A percentile compares a stretch with the other conserved stretches of the same genome.
These are phyloP conservation scores for Apostichopus californicus DNA, from an alignment of 35 echinoderm and acorn worm genomes.

Conservation along the genomic window DNA sequence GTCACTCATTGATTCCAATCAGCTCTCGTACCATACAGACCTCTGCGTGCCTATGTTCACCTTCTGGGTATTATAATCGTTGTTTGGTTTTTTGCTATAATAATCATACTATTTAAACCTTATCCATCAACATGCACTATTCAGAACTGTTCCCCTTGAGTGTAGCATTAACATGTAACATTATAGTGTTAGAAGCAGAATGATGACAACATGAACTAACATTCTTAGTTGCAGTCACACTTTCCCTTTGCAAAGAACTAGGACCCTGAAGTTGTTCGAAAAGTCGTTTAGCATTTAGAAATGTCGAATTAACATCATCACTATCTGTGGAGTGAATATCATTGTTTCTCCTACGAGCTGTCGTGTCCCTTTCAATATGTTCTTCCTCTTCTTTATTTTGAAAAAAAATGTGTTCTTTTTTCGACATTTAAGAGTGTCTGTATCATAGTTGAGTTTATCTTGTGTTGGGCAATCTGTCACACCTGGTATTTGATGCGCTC, in stretches of 20 bases:
- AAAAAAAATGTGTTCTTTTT: neutral
- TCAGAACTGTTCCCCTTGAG: neutral
- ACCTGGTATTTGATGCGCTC: neutral
- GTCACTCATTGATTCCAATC: too few relatives aligned
- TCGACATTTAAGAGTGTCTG: neutral
- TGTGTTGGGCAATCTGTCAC: neutral
- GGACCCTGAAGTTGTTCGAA: slow-evolving; percentile 2
- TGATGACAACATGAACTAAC: neutral
- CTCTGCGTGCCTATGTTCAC: too few relatives aligned
- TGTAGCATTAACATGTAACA: slow-evolving; percentile 19
- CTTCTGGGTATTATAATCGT: too few relatives aligned
- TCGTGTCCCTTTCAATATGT: neutral
- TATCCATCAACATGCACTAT: too few relatives aligned
- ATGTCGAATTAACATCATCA: neutral
- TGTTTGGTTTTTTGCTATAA: too few relatives aligned
- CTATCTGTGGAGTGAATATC: neutral
- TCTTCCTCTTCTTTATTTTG: neutral
- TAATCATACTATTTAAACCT: too few relatives aligned
- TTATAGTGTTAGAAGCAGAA: slow-evolving; percentile 3
- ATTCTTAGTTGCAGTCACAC: slow-evolving; percentile 4
- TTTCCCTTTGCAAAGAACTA: neutral
- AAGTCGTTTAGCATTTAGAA: slow-evolving; percentile 16
- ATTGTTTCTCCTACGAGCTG: neutral
- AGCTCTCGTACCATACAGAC: too few relatives aligned
- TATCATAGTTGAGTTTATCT: neutral